phyloP scores from a whole-genome alignment of 2,113 vertebrate genomes.

The Bufo gargarizans region DNA sequence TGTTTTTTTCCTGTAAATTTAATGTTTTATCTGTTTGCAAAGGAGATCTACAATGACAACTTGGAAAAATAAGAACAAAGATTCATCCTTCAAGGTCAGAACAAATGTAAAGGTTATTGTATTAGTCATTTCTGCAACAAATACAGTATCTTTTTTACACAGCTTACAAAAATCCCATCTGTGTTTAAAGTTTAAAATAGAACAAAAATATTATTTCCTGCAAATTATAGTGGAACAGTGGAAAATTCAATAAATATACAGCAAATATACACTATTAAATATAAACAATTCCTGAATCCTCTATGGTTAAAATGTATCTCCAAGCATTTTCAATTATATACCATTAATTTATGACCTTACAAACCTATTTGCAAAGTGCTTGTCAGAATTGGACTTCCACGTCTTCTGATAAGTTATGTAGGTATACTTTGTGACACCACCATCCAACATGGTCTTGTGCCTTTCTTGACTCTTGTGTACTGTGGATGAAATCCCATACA shows the following conservation, averaged over 20 bases:
- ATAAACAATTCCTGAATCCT: too few relatives aligned
- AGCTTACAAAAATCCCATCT: background rate
- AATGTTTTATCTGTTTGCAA: background rate
- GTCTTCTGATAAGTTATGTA: too few relatives aligned
- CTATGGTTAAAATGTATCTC: too few relatives aligned
- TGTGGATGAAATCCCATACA: too few relatives aligned
- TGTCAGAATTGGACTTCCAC: too few relatives aligned
- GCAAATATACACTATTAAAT: background rate
- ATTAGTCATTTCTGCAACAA: conserved; percentile 65
- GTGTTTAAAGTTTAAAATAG: conserved; percentile 1
- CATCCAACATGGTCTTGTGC: too few relatives aligned
- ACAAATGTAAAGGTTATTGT: conserved; percentile 57
- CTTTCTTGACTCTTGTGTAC: too few relatives aligned
- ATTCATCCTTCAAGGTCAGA: conserved; percentile 60
- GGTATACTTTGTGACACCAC: too few relatives aligned
- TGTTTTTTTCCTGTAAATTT: background rate
- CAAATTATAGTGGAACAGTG: background rate
- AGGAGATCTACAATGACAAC: background rate
- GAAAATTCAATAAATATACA: background rate
- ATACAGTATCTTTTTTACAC: conserved; percentile 76
- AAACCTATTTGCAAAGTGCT: too few relatives aligned
- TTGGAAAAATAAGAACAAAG: background rate
- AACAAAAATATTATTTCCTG: background rate
- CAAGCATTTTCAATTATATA: too few relatives aligned
- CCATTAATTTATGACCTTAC: too few relatives aligned